Evolutionary conservation across 2,888 invertebrate species (phyloP).

Genomic region (Acleris holmiana): DNA sequence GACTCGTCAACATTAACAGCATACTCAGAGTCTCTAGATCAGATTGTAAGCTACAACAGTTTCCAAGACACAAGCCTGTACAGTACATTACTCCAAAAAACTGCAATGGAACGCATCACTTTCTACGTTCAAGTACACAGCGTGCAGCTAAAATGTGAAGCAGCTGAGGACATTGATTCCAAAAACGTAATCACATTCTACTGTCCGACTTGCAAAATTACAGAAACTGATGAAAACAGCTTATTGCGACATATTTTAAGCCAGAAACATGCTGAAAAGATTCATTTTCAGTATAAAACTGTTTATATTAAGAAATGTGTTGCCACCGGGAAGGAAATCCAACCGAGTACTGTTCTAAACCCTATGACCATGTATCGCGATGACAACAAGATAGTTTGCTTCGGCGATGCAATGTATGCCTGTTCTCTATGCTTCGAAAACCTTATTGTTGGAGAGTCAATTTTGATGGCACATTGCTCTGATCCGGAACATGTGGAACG

Average conservation of each 20-base stretch:
- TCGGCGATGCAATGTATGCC: slow-evolving; percentile 74
- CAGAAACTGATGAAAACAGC: slow-evolving; percentile 64
- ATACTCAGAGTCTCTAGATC: slow-evolving; percentile 74
- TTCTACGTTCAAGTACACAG: slow-evolving; percentile 78
- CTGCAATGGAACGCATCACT: slow-evolving; percentile 72
- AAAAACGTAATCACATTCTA: slow-evolving; percentile 61
- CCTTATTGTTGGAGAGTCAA: slow-evolving; percentile 70
- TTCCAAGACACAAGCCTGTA: slow-evolving; percentile 69
- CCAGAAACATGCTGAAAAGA: slow-evolving; percentile 69
- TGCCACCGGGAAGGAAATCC: slow-evolving; percentile 66
- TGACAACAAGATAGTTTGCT: slow-evolving; percentile 78
- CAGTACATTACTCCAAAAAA: slow-evolving; percentile 62
- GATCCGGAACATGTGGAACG: slow-evolving; percentile 61
- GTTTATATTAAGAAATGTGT: slow-evolving; percentile 78
- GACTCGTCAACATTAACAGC: slow-evolving; percentile 71
- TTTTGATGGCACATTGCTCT: slow-evolving; percentile 70
- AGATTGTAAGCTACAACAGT: slow-evolving; percentile 71
- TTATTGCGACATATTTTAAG: slow-evolving; percentile 68
- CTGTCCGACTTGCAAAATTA: slow-evolving; percentile 64
- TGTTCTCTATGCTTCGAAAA: slow-evolving; percentile 76
- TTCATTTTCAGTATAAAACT: slow-evolving; percentile 77
- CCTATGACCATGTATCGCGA: slow-evolving; percentile 78
- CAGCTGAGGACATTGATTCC: slow-evolving; percentile 50
- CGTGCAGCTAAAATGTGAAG: slow-evolving; percentile 65
- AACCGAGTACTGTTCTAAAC: slow-evolving; percentile 74